Percentiles rank a stretch among this genome's conserved stretches.
phyloP scores from a whole-genome alignment of 2,888 invertebrate genomes.

The Dryadula phaetusa region DNA sequence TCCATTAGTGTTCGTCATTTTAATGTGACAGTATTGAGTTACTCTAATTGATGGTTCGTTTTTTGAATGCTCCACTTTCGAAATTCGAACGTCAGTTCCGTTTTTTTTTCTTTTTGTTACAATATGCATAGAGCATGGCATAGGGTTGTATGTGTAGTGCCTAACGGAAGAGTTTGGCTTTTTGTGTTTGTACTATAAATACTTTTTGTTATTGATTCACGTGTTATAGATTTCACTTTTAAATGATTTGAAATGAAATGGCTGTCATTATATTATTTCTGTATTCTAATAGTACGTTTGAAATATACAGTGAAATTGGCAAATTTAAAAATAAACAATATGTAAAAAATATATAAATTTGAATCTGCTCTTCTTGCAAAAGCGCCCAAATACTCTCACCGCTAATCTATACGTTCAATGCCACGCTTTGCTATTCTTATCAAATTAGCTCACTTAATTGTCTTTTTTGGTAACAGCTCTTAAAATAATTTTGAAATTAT shows the following conservation, averaged over 20 bases:
- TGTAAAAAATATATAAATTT: no score
- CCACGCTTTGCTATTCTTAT: no score
- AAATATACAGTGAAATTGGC: no score
- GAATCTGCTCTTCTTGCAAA: no score
- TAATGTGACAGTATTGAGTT: constrained; percentile 84
- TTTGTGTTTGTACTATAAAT: constrained; percentile 18
- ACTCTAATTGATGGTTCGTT: constrained; percentile 78
- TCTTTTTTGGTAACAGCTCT: no score
- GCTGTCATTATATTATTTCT: no score
- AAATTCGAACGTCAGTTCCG: constrained; percentile 62
- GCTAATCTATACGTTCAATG: no score
- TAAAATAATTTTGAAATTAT: no score
- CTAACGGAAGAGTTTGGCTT: constrained; percentile 20
- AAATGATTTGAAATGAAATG: background rate
- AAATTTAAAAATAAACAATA: no score
- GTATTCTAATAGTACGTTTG: no score
- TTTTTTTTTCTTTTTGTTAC: constrained; percentile 54
- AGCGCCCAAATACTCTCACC: no score
- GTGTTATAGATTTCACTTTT: constrained; percentile 9
- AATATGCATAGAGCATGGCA: constrained; percentile 44
- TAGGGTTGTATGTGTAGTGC: constrained; percentile 16
- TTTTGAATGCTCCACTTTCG: constrained; percentile 70
- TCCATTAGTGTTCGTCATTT: constrained; percentile 84
- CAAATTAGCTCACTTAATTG: no score
- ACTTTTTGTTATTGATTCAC: constrained; percentile 20